phyloP scores from a whole-genome alignment of 2,888 invertebrate species.

The Dichetophora obliterata region DNA sequence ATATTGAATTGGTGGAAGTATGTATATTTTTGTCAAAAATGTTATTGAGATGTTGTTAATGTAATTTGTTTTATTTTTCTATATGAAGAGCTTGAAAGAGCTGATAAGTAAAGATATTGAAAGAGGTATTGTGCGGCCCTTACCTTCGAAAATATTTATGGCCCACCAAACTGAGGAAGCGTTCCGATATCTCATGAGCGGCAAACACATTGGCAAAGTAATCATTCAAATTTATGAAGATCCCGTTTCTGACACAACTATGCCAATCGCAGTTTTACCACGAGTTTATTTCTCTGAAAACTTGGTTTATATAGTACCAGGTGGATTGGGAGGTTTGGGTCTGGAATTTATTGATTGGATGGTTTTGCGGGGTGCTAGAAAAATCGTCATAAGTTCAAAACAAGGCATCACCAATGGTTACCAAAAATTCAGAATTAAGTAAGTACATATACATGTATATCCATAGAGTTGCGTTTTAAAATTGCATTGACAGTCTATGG shows the following conservation, averaged over 20 bases:
- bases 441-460: too few species aligned
- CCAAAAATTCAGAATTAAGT: slow-evolving; percentile 81
- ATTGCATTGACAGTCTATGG: slow-evolving; percentile 74
- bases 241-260: slow-evolving; percentile 52
- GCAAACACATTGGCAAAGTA: slow-evolving; percentile 87
- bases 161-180: slow-evolving; percentile 79
- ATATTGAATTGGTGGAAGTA: slow-evolving; percentile 66
- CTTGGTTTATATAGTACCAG: slow-evolving; percentile 75
- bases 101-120: slow-evolving; percentile 77
- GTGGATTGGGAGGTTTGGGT: slow-evolving; percentile 93
- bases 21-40: slow-evolving; percentile 47
- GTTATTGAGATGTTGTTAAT: too few species aligned
- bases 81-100: slow-evolving; percentile 69
- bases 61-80: too few species aligned
- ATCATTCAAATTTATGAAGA: slow-evolving; percentile 67
- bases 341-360: slow-evolving; percentile 91
- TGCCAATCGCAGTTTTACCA: slow-evolving; percentile 60
- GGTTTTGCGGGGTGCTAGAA: slow-evolving; percentile 83
- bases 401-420: slow-evolving; percentile 86
- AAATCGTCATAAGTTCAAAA: slow-evolving; percentile 84
- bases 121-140: slow-evolving; percentile 78
- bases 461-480: too few species aligned
- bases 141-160: slow-evolving; percentile 76
- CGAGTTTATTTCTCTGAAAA: slow-evolving; percentile 63
- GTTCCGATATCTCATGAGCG: slow-evolving; percentile 76